Conservation (phyloP, 2,113 vertebrate genomes). For the Gasterosteus nipponicus region DNA sequence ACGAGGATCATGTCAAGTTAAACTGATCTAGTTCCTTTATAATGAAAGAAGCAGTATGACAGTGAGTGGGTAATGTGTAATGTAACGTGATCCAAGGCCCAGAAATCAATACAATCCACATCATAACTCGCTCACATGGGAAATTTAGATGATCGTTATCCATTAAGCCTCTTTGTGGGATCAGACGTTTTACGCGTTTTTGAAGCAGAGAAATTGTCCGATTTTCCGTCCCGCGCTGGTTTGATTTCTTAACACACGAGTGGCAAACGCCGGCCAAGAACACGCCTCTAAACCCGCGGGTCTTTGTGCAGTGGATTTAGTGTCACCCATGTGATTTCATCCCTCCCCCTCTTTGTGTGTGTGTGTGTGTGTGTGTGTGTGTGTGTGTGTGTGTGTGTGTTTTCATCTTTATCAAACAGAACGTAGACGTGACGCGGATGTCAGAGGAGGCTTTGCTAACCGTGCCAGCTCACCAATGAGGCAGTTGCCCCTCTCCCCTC, state of each 20-base stretch:
- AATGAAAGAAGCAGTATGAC: background rate
- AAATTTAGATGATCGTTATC: background rate
- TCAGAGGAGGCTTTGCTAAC: constrained; percentile 94
- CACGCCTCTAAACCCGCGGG: background rate
- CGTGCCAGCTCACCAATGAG: constrained; percentile 94
- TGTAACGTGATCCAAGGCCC: background rate
- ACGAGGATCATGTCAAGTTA: background rate
- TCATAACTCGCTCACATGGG: background rate
- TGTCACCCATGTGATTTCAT: constrained; percentile 57
- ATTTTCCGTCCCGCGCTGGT: background rate
- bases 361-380: constrained; percentile 52
- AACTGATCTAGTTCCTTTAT: background rate
- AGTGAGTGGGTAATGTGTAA: background rate
- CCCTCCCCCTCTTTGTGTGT: constrained; percentile 49
- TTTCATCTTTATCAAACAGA: constrained; percentile 81
- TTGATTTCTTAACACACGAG: background rate
- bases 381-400: constrained; percentile 56
- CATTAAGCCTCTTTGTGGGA: background rate
- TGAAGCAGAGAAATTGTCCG: background rate
- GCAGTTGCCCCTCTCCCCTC: constrained; percentile 34
- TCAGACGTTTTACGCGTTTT: background rate
- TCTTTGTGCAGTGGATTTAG: constrained; percentile 22
- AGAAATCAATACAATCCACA: background rate
- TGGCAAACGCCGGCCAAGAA: background rate
- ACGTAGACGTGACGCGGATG: constrained; percentile 94